phyloP scores from a whole-genome alignment of 2,113 vertebrate genomes.

The Peromyscus maniculatus region DNA sequence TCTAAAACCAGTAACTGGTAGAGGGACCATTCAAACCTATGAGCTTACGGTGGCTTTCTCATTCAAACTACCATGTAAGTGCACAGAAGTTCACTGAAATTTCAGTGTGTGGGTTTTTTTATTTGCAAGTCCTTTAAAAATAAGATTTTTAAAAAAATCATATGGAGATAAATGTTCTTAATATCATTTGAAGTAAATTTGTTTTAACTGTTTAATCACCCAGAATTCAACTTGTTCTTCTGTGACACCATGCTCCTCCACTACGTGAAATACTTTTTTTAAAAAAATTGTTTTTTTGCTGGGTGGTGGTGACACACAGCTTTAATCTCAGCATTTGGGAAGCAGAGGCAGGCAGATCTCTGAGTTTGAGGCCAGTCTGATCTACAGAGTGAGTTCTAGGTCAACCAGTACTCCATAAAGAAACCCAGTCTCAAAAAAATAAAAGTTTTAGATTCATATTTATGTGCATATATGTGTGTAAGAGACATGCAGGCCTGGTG shows the following conservation, averaged over 20 bases:
- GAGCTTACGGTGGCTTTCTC: background rate
- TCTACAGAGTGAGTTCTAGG: background rate
- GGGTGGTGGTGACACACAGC: background rate
- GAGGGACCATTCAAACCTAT: background rate
- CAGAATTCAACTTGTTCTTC: slow-evolving; percentile 11
- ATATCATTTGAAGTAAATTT: background rate
- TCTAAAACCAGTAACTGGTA: background rate
- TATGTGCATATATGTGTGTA: background rate
- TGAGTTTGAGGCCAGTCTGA: background rate
- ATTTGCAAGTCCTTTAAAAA: background rate
- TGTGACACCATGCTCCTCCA: slow-evolving; percentile 33
- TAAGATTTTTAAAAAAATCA: background rate
- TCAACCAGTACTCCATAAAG: background rate
- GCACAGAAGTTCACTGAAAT: background rate
- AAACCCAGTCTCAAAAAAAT: background rate
- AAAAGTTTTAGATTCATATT: background rate
- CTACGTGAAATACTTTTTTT: background rate
- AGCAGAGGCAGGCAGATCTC: background rate
- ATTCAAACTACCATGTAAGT: background rate
- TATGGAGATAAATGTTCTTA: background rate
- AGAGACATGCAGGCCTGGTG: background rate
- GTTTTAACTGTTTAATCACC: slow-evolving; percentile 51
- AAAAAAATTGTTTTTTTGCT: background rate
- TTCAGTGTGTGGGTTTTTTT: background rate
- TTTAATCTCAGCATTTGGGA: background rate